Base-by-base conservation (phyloP, 2,888 invertebrate genomes). In the Azorinus chamasolen region DNA sequence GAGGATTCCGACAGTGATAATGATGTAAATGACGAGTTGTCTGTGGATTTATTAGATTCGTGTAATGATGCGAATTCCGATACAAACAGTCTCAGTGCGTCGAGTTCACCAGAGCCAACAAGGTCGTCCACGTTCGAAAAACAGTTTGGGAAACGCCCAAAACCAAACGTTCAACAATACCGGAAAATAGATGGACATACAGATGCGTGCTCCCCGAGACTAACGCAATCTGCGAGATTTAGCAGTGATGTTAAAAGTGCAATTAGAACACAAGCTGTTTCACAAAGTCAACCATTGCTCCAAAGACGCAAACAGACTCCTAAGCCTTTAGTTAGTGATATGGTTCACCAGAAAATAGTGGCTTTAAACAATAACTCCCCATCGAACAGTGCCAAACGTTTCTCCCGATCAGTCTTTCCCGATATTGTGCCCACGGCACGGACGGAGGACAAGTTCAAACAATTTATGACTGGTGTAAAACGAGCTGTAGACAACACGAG, bases 401-500 rank as follows among this genome's bases (percentile, higher is more conserved):
- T 32, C 10, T 32, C 32, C 10, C 20, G 14, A 22, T 18, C 20
- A 51, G 20, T 22, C 3, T 51, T 22, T 51, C 51, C 51, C 6
- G 24, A 20, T 22, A 16, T 51, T 3, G 32, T 32, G 32, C 16
- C 58, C 16, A 25, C n/a, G 25, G 18, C 58, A 2, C 43, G 45
- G 2, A 43, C 58, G 14, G 43, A 50, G 41, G 50, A 43, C 39
- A 54, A 54, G n/a, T 77, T 72, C 41, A 68, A 68, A 25, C 62
- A 72, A 14, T 77, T 77, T 41, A 55, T 72, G 14, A 62, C 57
- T 1, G 71, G 62, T 37, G 72, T 66, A n/a, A 77, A 66, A 58
- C 71, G 64, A 10, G 68, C 65, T 5, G 77, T 77, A 4, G 77
- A 77, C 39, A 54, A 61, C 6, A 63, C 68, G 32, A 51, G 45